A percentile compares a stretch with the other conserved stretches of the same genome.
Evolutionary conservation across 2,797 vertebrate species (phyloP).

Genomic region (Schizopygopsis malacanthus): DNA sequence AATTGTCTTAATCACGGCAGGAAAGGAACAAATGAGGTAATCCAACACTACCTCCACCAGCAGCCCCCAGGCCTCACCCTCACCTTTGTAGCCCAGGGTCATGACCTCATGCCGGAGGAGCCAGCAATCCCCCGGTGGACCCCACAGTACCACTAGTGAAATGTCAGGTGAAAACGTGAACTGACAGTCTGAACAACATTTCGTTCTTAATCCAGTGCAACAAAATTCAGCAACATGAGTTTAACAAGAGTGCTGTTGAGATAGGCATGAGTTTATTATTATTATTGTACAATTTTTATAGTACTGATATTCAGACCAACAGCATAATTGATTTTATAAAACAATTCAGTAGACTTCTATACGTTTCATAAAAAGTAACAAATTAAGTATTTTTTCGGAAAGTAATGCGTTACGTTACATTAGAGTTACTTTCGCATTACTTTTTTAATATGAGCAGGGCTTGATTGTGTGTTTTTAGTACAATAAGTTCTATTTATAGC

Average conservation of each 20-base stretch:
- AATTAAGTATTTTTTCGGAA: neutral
- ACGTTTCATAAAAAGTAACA: neutral
- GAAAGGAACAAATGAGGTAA: constrained; percentile 62
- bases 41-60: constrained; percentile 54
- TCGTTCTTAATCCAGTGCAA: neutral
- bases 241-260: neutral
- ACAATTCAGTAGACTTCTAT: neutral
- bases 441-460: no score
- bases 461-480: no score
- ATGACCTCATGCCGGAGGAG: constrained; percentile 55
- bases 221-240: neutral
- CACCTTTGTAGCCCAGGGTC: constrained; percentile 55
- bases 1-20: constrained; percentile 59
- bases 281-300: no score
- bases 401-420: neutral
- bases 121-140: constrained; percentile 6
- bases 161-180: constrained; percentile 44
- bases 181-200: constrained; percentile 9
- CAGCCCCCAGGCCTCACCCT: constrained; percentile 45
- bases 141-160: constrained; percentile 19
- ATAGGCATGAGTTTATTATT: neutral
- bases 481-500: no score
- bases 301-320: neutral
- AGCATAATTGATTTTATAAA: neutral
- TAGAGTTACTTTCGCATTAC: neutral